These are phyloP conservation scores for Epinotia nisella DNA, from an alignment of 2,888 invertebrate genomes.

Conservation along the genomic window DNA sequence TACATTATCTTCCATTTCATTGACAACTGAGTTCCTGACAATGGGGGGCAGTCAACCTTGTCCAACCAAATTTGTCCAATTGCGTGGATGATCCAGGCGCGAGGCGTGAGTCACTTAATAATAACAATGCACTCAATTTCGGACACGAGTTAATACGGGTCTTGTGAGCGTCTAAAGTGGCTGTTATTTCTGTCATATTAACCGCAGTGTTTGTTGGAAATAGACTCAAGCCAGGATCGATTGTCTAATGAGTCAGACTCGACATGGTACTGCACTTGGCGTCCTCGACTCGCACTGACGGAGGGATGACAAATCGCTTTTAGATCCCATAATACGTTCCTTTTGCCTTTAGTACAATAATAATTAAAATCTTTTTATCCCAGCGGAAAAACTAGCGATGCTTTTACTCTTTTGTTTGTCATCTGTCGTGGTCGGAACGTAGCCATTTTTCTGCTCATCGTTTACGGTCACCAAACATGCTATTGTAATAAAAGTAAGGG, in stretches of 20 bases:
- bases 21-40: not conserved
- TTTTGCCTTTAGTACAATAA: conserved; percentile 61
- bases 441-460: conserved; percentile 26
- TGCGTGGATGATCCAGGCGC: conserved; percentile 45
- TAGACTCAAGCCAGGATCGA: conserved; percentile 67
- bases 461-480: conserved; percentile 40
- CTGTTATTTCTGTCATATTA: conserved; percentile 47
- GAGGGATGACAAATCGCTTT: conserved; percentile 80
- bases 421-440: conserved; percentile 27
- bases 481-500: conserved; percentile 21
- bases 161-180: conserved; percentile 42
- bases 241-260: conserved; percentile 80
- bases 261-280: conserved; percentile 81
- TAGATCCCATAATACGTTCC: conserved; percentile 66
- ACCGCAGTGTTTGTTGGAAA: conserved; percentile 49
- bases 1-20: not conserved
- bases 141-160: conserved; percentile 51
- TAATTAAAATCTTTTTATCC: conserved; percentile 53
- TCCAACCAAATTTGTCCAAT: conserved; percentile 53
- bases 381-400: conserved; percentile 22
- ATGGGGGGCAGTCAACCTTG: conserved; percentile 49
- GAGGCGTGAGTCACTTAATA: conserved; percentile 47
- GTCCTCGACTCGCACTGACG: conserved; percentile 69
- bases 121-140: conserved; percentile 50
- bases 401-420: conserved; percentile 37